A percentile compares a stretch with the other conserved stretches of the same genome.
Evolutionary conservation across 2,797 vertebrate species (phyloP).

Genomic region (Helostoma temminkii): DNA sequence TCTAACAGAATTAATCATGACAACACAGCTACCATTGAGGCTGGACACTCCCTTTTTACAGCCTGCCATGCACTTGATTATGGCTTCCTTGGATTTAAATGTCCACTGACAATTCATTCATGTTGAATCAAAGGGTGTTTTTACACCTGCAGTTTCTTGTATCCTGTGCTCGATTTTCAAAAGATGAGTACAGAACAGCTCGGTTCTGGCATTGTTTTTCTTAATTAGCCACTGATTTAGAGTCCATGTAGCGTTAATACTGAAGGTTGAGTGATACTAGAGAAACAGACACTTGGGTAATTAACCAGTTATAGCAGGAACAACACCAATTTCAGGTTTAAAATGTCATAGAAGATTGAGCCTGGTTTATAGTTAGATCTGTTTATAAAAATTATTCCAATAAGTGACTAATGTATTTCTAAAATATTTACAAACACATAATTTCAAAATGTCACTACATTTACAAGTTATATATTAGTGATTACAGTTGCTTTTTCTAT

Average conservation of each 20-base stretch:
- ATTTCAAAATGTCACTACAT: background rate
- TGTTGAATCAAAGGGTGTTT: constrained; percentile 57
- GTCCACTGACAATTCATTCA: constrained; percentile 64
- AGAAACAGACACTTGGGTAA: constrained; percentile 19
- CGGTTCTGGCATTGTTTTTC: constrained; percentile 23
- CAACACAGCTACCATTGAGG: constrained; percentile 58
- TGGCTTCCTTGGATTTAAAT: constrained; percentile 59
- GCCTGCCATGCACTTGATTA: constrained; percentile 53
- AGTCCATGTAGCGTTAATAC: constrained; percentile 33
- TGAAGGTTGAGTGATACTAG: constrained; percentile 27
- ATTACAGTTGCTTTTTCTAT: background rate
- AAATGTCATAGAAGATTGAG: constrained; percentile 2
- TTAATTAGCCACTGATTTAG: constrained; percentile 42
- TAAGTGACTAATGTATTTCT: background rate
- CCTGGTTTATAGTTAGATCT: background rate
- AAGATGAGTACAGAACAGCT: constrained; percentile 41
- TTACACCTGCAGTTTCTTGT: constrained; percentile 55
- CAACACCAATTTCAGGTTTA: background rate
- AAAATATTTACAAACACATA: background rate
- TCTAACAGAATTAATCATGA: constrained; percentile 77
- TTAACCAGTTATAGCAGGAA: constrained; percentile 8
- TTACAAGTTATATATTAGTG: background rate
- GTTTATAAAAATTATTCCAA: background rate
- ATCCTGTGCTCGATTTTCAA: constrained; percentile 55
- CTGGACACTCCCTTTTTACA: constrained; percentile 36